Evolutionary conservation across 2,113 vertebrate species (phyloP).

Genomic region (Muntiacus muntjak): DNA sequence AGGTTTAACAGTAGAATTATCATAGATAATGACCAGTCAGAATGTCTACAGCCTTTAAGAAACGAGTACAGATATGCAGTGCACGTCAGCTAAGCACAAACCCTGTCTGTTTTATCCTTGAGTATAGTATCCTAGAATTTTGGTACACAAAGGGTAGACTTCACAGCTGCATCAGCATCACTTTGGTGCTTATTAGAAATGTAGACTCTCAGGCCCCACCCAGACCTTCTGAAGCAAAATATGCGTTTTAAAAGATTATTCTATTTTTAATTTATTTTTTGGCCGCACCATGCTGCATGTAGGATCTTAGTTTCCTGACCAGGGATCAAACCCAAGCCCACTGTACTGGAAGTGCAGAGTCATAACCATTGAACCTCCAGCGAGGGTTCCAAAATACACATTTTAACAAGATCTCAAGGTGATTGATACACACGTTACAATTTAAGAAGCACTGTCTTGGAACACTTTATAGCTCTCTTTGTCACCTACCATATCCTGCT

Average conservation of each 20-base stretch:
- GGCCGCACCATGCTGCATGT: neutral
- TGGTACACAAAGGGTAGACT: neutral
- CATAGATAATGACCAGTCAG: neutral
- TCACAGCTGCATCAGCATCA: neutral
- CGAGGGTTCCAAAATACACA: neutral
- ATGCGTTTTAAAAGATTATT: neutral
- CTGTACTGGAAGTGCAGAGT: neutral
- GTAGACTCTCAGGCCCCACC: neutral
- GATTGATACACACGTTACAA: neutral
- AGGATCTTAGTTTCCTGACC: neutral
- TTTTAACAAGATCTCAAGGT: neutral
- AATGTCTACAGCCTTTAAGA: neutral
- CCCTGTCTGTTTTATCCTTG: neutral
- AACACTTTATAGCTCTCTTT: neutral
- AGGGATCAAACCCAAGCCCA: neutral
- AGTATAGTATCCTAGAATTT: neutral
- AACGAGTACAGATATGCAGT: neutral
- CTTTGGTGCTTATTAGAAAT: neutral
- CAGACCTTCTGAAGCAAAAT: neutral
- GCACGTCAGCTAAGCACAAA: neutral
- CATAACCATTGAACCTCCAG: neutral
- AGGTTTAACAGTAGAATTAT: neutral
- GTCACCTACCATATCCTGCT: neutral
- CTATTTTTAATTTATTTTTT: neutral
- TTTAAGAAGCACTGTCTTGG: neutral